Evolutionary conservation across 2,888 invertebrate genomes (phyloP).

Genomic region (Tolmerus cingulatus): DNA sequence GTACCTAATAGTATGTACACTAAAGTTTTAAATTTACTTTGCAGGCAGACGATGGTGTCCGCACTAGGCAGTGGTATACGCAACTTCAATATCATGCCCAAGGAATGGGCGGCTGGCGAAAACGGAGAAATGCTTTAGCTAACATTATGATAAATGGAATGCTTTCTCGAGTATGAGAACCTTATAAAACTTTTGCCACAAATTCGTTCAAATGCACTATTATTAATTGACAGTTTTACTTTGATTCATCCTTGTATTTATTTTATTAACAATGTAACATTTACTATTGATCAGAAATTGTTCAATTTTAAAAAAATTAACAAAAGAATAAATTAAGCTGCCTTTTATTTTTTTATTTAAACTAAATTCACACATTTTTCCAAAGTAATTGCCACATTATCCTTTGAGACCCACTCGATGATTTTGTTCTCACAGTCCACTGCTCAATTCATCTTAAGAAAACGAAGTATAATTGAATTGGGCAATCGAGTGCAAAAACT

Average conservation of each 20-base stretch:
- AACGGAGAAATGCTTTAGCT: constrained; percentile 90
- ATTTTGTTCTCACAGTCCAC: too few species aligned
- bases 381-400: not conserved
- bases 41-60: constrained; percentile 86
- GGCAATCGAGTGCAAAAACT: too few species aligned
- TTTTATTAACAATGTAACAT: constrained; percentile 38
- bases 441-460: too few species aligned
- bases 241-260: constrained; percentile 15
- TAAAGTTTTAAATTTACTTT: constrained; percentile 32
- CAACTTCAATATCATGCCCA: constrained; percentile 90
- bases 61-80: constrained; percentile 89
- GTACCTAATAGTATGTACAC: not conserved
- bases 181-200: not conserved
- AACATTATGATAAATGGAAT: constrained; percentile 96
- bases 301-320: not conserved
- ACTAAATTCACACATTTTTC: not conserved
- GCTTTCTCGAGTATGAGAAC: constrained; percentile 63
- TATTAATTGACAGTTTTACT: not conserved
- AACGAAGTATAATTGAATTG: too few species aligned
- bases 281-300: not conserved
- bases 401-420: too few species aligned
- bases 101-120: constrained; percentile 91
- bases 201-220: not conserved
- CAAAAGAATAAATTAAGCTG: constrained; percentile 1
- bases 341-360: not conserved